These are phyloP conservation scores for Monoplex corrugatus DNA, from an alignment of 2,888 invertebrate genomes.

Conservation along the genomic window DNA sequence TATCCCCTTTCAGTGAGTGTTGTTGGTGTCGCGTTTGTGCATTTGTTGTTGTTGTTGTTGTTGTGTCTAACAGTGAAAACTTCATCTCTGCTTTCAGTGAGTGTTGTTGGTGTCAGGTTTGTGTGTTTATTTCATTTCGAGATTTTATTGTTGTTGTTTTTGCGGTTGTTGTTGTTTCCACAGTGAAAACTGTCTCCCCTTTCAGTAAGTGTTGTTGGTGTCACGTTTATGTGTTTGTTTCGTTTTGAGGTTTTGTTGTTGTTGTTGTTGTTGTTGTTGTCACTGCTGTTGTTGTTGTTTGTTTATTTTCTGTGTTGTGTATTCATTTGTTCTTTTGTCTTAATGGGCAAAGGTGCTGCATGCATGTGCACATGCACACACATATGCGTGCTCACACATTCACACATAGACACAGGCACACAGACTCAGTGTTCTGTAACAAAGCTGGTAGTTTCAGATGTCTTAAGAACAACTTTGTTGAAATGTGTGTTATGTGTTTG, in stretches of 20 bases:
- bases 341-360: too few relatives aligned
- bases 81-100: background rate
- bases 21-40: background rate
- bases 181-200: too few relatives aligned
- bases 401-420: background rate
- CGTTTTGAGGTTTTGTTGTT: background rate
- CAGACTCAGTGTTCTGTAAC: too few relatives aligned
- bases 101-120: background rate
- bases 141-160: background rate
- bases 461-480: too few relatives aligned
- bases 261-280: background rate
- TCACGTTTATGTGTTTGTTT: background rate
- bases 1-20: constrained; percentile 78
- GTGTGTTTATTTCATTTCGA: too few relatives aligned
- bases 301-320: too few relatives aligned
- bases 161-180: too few relatives aligned
- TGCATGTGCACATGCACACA: constrained; percentile 11
- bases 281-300: background rate
- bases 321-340: too few relatives aligned
- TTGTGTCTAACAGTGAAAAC: background rate
- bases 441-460: too few relatives aligned
- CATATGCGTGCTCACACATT: constrained; percentile 3
- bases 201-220: background rate
- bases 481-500: too few relatives aligned
- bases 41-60: background rate